Conservation (phyloP, 1,140 invertebrate species). For the silkworm (Bombyx mori) region ASM3026992v2 NC_085110.1:5015001-5015500, state of each 20-base stretch:
- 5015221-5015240: no score
- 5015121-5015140: constrained; percentile 59
- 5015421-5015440: constrained; percentile 25
- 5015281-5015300: neutral
- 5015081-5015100: no score
- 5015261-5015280: no score
- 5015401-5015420: constrained; percentile 40
- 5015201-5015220: no score
- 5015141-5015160: constrained; percentile 37
- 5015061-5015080: no score
- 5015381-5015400: constrained; percentile 29
- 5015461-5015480: constrained; percentile 40
- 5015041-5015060: no score
- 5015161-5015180: constrained; percentile 10
- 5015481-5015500: constrained; percentile 40
- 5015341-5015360: constrained; percentile 24
- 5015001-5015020: neutral
- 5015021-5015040: no score
- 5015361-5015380: constrained; percentile 26
- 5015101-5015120: constrained; percentile 14
- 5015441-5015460: constrained; percentile 34
- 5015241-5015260: no score
- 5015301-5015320: constrained; percentile 23
- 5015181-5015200: no score
- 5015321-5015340: constrained; percentile 35